These are phyloP conservation scores for Cinclus mexicanus DNA, from an alignment of 2,113 vertebrate genomes.

Conservation along the genomic window DNA sequence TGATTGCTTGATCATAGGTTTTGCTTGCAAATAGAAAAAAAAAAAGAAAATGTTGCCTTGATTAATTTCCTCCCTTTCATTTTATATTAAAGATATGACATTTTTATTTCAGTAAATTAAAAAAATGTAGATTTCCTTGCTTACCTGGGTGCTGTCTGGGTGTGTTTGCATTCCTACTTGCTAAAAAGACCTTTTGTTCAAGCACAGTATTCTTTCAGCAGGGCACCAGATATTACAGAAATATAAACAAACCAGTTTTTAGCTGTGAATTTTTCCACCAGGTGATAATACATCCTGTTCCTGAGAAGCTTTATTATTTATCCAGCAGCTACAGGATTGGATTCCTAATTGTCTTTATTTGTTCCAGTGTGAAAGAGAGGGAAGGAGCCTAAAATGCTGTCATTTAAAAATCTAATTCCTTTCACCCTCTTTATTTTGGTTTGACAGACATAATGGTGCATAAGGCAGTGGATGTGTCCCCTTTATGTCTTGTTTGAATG, in stretches of 20 bases:
- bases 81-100: not conserved
- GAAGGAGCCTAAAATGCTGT: not conserved
- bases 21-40: not conserved
- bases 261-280: not conserved
- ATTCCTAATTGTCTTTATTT: not conserved
- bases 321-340: not conserved
- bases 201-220: not conserved
- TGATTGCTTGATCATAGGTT: not conserved
- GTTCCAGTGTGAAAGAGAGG: not conserved
- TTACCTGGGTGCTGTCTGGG: not conserved
- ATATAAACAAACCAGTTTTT: not conserved
- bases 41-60: not conserved
- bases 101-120: not conserved
- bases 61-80: not conserved
- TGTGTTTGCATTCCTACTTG: not conserved
- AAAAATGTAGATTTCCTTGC: not conserved
- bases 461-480: not conserved
- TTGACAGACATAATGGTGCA: not conserved
- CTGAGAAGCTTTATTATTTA: not conserved
- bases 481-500: not conserved
- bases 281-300: not conserved
- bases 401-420: not conserved
- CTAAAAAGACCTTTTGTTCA: not conserved
- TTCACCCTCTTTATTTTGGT: not conserved
- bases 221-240: not conserved